Evolutionary conservation across 2,888 invertebrate genomes (phyloP), one percentile per base, ranked within the genome.

Genomic region (Aethes cnicana): DNA sequence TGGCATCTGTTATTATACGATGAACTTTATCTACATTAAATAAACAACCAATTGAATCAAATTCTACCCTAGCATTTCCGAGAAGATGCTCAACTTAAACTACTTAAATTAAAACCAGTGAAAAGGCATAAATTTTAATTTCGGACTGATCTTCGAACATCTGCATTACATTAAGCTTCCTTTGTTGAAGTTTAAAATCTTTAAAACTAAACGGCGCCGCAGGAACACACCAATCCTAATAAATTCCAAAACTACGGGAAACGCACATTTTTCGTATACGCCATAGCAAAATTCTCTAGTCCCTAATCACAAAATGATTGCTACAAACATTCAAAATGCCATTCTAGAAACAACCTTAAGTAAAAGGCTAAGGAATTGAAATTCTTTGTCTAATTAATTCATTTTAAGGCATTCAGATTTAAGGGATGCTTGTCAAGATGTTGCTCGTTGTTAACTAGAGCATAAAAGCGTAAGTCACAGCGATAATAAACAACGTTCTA

Each of bases 351-450:
- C 54, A 62, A 68, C 72, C 64, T 60, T 80, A 76, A 26, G 1
- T 0, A 0, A 1, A 3, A 2, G 53, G 2, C 1, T 54, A 59
- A 76, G 55, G 69, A 66, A 62, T 59, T 56, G 66, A 58, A 81
- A 72, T 78, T 55, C 65, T 50, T 50, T 60, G 63, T 57, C 57
- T 70, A 68, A 77, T 77, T 68, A 72, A 41, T 44, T 63, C 65
- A 56, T 73, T 66, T 76, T 81, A 74, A 76, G 84, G 77, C 81
- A 83, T 86, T 84, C 81, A 79, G 79, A 69, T 68, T 72, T 79
- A 79, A 75, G 82, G 81, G 82, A 84, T 84, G 81, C 66, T 77
- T 73, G 81, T 80, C 86, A 88, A 89, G 86, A 89, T 87, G 88
- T 84, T 87, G 84, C 81, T 75, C 64, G 67, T 68, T 62, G 57